Base-by-base conservation (phyloP, 2,888 invertebrate species). In the Sisyra nigra region DNA sequence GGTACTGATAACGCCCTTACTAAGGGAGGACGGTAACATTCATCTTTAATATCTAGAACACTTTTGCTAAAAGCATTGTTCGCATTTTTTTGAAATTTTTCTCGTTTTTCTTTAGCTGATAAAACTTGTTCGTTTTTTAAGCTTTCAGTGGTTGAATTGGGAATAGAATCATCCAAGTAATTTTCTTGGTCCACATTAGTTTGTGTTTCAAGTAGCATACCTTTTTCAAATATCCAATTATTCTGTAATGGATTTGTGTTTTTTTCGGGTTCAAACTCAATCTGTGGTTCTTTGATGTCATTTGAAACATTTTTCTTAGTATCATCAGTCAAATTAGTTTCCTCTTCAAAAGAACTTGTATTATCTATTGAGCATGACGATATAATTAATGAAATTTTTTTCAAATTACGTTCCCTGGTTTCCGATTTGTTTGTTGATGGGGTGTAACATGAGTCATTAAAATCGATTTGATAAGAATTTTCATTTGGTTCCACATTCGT, bases 21-120 rank as follows among this genome's bases (percentile, higher is more conserved):
- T 32, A 63, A 46, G 0, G 61, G 58, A 3, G 60, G 56, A 46
- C 57, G 51, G 24, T 49, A 47, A 19, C 10, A 18, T n/a, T 9
- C 14, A 3, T 24, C 41, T 46, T 48, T 30, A 17, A 31, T 11
- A 13, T 41, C 39, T 45, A 48, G 48, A 38, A 54, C 29, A 50
- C 53, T 9, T 52, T 42, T 6, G 53, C 52, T 3, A 44, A 62
- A 61, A 3, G 61, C 61, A 0, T 61, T 60, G 46, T 57, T 61
- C 8, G 58, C 57, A 3, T 61, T 54, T 50, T 58, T 62, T 45
- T 59, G 57, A 46, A 62, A 63, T 33, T 52, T 48, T 44, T 61
- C 61, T 5, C 63, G 47, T 51, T 53, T 59, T 5, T 55, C 49
- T 4, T 55, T 51, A 0, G 61, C 59, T 2, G 60, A 60, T 7